Conservation (phyloP, 2,797 vertebrate species). For the Alfaro cultratus region DNA sequence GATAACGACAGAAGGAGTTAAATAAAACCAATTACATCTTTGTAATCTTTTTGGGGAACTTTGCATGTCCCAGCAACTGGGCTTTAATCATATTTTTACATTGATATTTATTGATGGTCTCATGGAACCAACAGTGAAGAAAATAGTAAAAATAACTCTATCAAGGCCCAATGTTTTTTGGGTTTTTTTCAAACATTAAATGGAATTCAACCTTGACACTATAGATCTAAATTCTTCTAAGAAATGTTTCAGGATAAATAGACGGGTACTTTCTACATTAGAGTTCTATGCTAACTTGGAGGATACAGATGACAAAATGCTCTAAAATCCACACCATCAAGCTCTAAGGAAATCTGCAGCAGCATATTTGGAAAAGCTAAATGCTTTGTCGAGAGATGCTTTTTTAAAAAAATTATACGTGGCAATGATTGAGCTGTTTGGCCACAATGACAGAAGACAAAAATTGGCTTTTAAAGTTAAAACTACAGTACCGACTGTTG, state of each 20-base stretch:
- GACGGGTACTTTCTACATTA: not conserved
- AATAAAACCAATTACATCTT: too few species aligned
- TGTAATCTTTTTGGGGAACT: too few species aligned
- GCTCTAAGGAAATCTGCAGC: not conserved
- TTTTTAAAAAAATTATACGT: not conserved
- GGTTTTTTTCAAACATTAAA: too few species aligned
- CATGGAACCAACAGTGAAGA: not conserved
- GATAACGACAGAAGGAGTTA: too few species aligned
- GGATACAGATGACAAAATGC: too few species aligned
- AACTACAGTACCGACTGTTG: not conserved
- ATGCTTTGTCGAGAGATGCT: not conserved
- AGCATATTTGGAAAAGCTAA: not conserved
- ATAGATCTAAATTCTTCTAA: too few species aligned
- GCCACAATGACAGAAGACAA: not conserved
- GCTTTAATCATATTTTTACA: not conserved
- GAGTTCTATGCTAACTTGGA: not conserved
- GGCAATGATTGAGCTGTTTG: not conserved
- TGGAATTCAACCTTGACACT: too few species aligned
- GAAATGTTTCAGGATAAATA: too few species aligned
- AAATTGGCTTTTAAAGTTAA: not conserved
- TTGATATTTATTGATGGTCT: not conserved
- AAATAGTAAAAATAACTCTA: not conserved
- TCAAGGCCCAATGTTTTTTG: too few species aligned
- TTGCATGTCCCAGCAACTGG: not conserved
- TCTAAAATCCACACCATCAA: too few species aligned